Percentiles rank a stretch among this genome's conserved stretches.
Evolutionary conservation across 2,797 vertebrate species (phyloP).

Genomic region (Crocidura indochinensis): DNA sequence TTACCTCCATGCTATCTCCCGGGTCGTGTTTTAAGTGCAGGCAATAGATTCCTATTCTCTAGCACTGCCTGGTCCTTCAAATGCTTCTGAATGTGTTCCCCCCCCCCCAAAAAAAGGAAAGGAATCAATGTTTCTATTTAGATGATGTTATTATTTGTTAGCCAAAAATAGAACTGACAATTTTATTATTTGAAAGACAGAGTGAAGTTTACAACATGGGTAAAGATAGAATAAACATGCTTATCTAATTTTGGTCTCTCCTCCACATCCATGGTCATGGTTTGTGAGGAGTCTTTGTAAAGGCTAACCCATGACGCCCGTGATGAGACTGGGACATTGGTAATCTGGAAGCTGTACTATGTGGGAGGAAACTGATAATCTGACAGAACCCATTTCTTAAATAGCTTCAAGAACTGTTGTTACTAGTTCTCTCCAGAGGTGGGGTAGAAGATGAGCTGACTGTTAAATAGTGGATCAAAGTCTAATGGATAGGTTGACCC

Average conservation of each 20-base stretch:
- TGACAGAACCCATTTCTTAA: too few species aligned
- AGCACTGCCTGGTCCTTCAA: too few species aligned
- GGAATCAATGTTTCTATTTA: constrained; percentile 51
- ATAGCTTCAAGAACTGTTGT: neutral
- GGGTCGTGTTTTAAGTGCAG: too few species aligned
- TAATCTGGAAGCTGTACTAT: constrained; percentile 26
- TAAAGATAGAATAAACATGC: constrained; percentile 47
- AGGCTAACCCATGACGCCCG: neutral
- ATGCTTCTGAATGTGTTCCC: too few species aligned
- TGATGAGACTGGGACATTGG: neutral
- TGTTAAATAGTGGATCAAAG: too few species aligned
- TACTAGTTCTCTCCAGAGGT: neutral
- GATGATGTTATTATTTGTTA: constrained; percentile 3
- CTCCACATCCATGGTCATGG: constrained; percentile 38
- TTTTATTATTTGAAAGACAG: constrained; percentile 55
- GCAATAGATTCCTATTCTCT: too few species aligned
- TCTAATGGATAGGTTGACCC: neutral
- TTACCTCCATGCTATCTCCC: too few species aligned
- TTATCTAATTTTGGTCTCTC: neutral
- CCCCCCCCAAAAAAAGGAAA: too few species aligned
- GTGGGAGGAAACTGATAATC: neutral
- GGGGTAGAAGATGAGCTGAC: too few species aligned
- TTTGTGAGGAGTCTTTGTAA: constrained; percentile 48
- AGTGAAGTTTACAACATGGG: neutral
- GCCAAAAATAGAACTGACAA: constrained; percentile 39